phyloP scores from a whole-genome alignment of 1,140 invertebrate genomes.

The Nylanderia fulva region DNA sequence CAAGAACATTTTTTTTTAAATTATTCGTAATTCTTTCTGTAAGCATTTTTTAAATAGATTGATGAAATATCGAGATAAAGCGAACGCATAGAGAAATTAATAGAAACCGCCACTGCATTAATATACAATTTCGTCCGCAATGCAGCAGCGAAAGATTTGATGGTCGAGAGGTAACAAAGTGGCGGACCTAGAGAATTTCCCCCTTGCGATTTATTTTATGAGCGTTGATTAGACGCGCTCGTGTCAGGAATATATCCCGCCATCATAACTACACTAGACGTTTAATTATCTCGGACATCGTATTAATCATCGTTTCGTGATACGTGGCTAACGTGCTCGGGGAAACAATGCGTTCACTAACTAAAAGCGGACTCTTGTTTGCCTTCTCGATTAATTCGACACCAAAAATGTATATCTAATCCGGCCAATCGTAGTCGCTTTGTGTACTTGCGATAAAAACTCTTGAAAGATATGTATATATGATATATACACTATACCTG shows the following conservation, averaged over 20 bases:
- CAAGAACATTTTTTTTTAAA: background rate
- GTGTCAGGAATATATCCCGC: conserved; percentile 43
- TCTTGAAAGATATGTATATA: background rate
- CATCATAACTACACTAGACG: conserved; percentile 43
- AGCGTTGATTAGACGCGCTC: conserved; percentile 49
- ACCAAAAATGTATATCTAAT: background rate
- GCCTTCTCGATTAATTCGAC: background rate
- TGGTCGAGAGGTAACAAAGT: background rate
- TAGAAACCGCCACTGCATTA: background rate
- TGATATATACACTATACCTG: background rate
- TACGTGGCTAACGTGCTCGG: conserved; percentile 19
- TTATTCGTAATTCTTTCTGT: background rate
- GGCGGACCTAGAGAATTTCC: conserved; percentile 21
- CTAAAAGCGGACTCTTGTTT: background rate
- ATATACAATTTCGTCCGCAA: conserved; percentile 15
- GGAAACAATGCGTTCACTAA: conserved; percentile 21
- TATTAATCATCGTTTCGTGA: conserved; percentile 58
- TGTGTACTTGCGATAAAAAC: background rate
- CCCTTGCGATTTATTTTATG: conserved; percentile 54
- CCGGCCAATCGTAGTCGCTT: no score
- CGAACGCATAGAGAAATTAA: background rate
- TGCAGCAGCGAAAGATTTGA: conserved; percentile 25
- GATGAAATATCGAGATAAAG: background rate
- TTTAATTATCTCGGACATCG: conserved; percentile 51
- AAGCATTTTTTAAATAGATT: background rate